A percentile compares a stretch with the other conserved stretches of the same genome.
These are phyloP conservation scores for Neoarius graeffei DNA, from an alignment of 2,113 vertebrate genomes.

Conservation along the genomic window DNA sequence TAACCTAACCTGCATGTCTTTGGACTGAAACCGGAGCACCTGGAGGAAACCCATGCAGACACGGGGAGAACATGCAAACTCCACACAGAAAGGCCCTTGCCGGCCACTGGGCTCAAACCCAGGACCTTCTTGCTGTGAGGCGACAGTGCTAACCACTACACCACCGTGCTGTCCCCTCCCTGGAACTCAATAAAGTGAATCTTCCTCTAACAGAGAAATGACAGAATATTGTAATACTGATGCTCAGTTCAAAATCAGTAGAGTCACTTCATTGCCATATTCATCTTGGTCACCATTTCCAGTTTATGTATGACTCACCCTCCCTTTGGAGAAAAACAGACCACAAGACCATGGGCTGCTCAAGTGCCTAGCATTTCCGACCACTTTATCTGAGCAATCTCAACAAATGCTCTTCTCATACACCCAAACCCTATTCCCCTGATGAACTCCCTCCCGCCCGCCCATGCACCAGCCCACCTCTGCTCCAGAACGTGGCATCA, in stretches of 20 bases:
- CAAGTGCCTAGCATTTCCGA: conserved; percentile 24
- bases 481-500: conserved; percentile 74
- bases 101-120: too few species aligned
- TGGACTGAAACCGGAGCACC: too few species aligned
- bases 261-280: background rate
- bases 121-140: too few species aligned
- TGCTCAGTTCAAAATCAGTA: background rate
- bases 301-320: background rate
- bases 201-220: background rate
- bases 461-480: conserved; percentile 52
- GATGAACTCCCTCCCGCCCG: conserved; percentile 1
- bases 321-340: background rate
- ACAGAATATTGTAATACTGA: background rate
- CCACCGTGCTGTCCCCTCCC: too few species aligned
- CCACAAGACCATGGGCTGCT: background rate
- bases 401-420: conserved; percentile 37
- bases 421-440: conserved; percentile 41
- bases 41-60: too few species aligned
- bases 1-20: too few species aligned
- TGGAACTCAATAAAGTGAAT: background rate
- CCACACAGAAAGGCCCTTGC: too few species aligned
- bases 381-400: conserved; percentile 43
- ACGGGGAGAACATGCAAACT: too few species aligned
- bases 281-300: background rate
- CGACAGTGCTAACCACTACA: too few species aligned